Evolutionary conservation across 2,888 invertebrate genomes (phyloP).

Genomic region (Erannis defoliaria): DNA sequence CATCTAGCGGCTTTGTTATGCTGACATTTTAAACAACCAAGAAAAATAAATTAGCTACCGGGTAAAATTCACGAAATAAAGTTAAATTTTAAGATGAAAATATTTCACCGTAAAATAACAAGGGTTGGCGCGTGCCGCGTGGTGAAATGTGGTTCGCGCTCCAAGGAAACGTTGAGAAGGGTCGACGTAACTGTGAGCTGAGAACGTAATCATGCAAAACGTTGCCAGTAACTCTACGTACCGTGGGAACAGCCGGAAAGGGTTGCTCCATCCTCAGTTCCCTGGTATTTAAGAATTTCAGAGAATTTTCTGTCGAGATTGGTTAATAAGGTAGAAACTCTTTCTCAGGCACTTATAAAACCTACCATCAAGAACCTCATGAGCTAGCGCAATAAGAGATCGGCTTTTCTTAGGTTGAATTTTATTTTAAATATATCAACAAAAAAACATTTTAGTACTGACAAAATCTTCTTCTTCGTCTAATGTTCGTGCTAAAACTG

Average conservation of each 20-base stretch:
- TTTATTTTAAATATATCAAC: too few relatives aligned
- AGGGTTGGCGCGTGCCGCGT: conserved; percentile 11
- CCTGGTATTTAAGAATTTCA: not conserved
- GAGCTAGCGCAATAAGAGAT: too few relatives aligned
- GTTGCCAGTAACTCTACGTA: conserved; percentile 12
- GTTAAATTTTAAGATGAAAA: conserved; percentile 6
- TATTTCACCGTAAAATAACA: conserved; percentile 16
- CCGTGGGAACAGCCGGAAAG: not conserved
- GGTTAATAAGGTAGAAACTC: too few relatives aligned
- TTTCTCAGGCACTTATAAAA: too few relatives aligned
- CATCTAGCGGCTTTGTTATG: not conserved
- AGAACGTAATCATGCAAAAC: conserved; percentile 31
- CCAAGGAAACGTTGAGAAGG: conserved; percentile 23
- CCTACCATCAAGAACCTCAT: too few relatives aligned
- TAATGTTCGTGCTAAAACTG: too few relatives aligned
- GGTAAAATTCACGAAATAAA: conserved; percentile 12
- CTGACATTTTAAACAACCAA: not conserved
- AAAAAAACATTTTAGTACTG: too few relatives aligned
- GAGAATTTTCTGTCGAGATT: too few relatives aligned
- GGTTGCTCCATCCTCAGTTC: not conserved
- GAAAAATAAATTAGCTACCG: conserved; percentile 8
- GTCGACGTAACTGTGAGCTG: conserved; percentile 22
- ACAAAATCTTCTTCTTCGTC: too few relatives aligned
- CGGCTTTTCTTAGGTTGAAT: too few relatives aligned
- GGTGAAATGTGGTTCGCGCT: conserved; percentile 8